Base-by-base conservation (phyloP, 2,888 invertebrate species). In the Meteorus colon region DNA sequence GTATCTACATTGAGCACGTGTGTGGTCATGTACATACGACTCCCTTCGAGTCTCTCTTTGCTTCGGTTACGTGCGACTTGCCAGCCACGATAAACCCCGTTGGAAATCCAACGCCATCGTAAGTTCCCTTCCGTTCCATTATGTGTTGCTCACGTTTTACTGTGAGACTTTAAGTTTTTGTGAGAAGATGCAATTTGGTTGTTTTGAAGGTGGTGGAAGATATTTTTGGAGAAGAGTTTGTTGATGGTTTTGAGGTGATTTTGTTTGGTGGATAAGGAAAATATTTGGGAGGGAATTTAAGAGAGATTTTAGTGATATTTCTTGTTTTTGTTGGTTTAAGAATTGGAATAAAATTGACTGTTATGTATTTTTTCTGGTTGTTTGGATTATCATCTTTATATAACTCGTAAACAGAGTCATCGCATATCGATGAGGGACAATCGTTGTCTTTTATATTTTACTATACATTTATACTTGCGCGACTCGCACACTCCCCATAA, bases 81-180 rank as follows among this genome's bases (percentile, higher is more conserved):
- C 34, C 29, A 37, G 55, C 73, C 55, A 73, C 73, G 55, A 73
- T 65, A 73, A 34, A 73, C 66, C 65, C 65, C 66, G 73, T 68
- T 74, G 74, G 60, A 74, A 41, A 69, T 67, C 12, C 27, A 48
- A 55, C 24, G 41, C 37, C 12, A 67, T 71, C 19, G 55, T 24
- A 6, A 4, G 24, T 8, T 27, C 48, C 37, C 48, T 68, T 74
- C 73, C 73, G 55, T 37, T 73, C 66, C 4, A 27, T n/a, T 8
- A 62, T 72, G 19, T 62, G 0, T 41, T 5, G 8, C 12, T 41
- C 12, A 41, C 12, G 12, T 41, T 41, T 41, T 41, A 12, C 41
- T 41, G 34, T 41, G 41, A 34, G 34, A 34, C 34, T 34, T 34
- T 34, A 8, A 24, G 24, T 24, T 24, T 24, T 24, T 0, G 24